phyloP scores from a whole-genome alignment of 2,113 vertebrate species.

The Cygnus buccinator region DNA sequence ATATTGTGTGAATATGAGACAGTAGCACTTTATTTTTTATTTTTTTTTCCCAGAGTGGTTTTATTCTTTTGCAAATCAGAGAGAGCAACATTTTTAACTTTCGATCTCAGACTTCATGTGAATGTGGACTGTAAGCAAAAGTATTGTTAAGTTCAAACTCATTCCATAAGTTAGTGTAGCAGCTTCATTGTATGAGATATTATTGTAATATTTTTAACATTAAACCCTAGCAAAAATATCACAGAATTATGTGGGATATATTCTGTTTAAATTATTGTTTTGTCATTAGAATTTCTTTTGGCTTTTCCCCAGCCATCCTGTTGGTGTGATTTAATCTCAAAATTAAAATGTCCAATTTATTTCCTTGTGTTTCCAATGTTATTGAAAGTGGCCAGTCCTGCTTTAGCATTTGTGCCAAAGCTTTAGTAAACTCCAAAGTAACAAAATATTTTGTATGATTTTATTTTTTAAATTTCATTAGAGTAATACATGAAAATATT shows the following conservation, averaged over 20 bases:
- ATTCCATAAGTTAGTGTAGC: background rate
- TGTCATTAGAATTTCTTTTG: constrained; percentile 57
- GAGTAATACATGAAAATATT: constrained; percentile 34
- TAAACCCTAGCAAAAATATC: background rate
- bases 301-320: background rate
- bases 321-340: constrained; percentile 49
- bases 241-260: background rate
- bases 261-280: constrained; percentile 53
- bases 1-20: background rate
- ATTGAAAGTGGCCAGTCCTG: constrained; percentile 3
- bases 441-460: constrained; percentile 25
- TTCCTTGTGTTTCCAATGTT: constrained; percentile 9
- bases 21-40: background rate
- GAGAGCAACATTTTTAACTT: background rate
- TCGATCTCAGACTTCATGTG: background rate
- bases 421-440: constrained; percentile 29
- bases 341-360: constrained; percentile 70
- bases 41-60: background rate
- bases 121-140: background rate
- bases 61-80: background rate
- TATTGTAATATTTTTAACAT: background rate
- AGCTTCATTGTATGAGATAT: background rate
- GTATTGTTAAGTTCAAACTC: background rate
- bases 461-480: constrained; percentile 54
- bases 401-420: constrained; percentile 5